These are phyloP conservation scores for Ficedula albicollis DNA, from an alignment of 2,797 vertebrate species.

Conservation along the genomic window DNA sequence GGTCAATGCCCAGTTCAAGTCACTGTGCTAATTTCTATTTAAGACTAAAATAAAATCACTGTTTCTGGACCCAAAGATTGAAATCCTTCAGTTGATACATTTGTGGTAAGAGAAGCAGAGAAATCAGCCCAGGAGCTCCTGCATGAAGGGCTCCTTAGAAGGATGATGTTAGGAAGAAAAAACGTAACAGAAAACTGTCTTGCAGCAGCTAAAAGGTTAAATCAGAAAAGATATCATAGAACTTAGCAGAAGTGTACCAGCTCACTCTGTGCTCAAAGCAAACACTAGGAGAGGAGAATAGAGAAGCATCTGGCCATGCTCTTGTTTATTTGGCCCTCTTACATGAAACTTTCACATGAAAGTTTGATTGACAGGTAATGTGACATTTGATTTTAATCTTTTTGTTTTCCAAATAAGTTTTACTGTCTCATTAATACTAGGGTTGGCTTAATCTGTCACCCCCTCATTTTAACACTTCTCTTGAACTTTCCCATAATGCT, in stretches of 20 bases:
- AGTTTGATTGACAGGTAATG: background rate
- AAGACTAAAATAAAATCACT: background rate
- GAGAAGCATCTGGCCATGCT: background rate
- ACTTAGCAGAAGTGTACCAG: rapidly evolving
- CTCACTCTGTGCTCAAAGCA: background rate
- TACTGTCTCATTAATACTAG: background rate
- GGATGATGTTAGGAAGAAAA: background rate
- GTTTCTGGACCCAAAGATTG: background rate
- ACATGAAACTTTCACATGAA: background rate
- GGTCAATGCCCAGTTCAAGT: background rate
- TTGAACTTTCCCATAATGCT: background rate
- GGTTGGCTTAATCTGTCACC: background rate
- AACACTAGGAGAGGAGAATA: background rate
- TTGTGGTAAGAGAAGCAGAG: background rate
- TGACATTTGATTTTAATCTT: background rate
- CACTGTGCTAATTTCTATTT: background rate
- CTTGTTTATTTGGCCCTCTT: background rate
- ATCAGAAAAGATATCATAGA: background rate
- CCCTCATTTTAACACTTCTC: background rate
- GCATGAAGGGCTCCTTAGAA: background rate
- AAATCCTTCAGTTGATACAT: background rate
- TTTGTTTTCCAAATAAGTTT: background rate
- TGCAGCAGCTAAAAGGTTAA: background rate
- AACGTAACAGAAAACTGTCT: background rate
- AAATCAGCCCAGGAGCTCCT: background rate